Base-by-base conservation (phyloP, 2,797 vertebrate species). In the Sus cebifrons region DNA sequence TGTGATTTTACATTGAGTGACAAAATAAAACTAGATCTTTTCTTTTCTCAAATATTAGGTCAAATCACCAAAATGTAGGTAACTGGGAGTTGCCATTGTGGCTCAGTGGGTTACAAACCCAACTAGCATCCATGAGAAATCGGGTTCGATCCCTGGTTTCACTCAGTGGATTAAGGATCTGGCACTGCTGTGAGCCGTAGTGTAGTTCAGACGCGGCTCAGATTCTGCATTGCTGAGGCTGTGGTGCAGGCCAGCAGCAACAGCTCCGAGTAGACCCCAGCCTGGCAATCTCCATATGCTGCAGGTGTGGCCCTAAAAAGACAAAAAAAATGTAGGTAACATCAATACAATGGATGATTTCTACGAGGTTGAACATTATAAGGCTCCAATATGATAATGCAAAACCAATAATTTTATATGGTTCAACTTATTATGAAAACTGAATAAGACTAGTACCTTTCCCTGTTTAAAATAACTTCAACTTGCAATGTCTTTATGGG, bases 1-100 rank as follows among this genome's bases (percentile, higher is more conserved):
- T 91, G 40, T 84, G 32, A 60, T 23, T 96, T 86, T 95, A 95
- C 14, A 83, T 62, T 86, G 89, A 73, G 27, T 94, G 67, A 90
- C 64, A 84, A 87, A 89, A 91, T 7, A 84, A 74, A 86, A 74
- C 27, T 64, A 0, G 32, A 78, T 5, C 16, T 5, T 70, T 93
- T 58, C 54, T 79, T 64, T 95, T 86, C 56, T 27, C 20, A 92
- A 96, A 78, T 52, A 96, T 67, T 32, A 94, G 25, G 14, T 88
- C 32, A 86, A 92, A 78, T 86, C 14, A 74, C 44, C 94, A 81
- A 91, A 32, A 79, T 73, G 77, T 65, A 96, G 73, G 64, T 86
- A 85, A 92, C 58, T 49, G 44, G 44, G 44, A 49, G 44, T 49
- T 49, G 6, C 44, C 44, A 7, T 49, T 49, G 44, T 49, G 9